Percentiles rank a stretch among this genome's conserved stretches.
Evolutionary conservation across 2,113 vertebrate species (phyloP).

Genomic region (Platichthys stellatus): DNA sequence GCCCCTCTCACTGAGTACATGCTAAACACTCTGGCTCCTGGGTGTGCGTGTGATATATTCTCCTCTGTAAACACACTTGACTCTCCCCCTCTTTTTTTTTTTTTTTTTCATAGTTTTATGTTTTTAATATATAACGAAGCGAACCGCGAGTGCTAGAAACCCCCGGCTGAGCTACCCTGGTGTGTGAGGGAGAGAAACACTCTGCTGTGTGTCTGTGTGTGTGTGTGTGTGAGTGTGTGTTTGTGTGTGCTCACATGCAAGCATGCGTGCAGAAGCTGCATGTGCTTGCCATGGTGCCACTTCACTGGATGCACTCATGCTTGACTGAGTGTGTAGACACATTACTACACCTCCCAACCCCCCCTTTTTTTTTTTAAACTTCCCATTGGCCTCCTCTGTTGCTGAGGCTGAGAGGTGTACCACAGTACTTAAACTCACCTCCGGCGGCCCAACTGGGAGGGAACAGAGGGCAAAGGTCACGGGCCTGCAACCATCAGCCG

Average conservation of each 20-base stretch:
- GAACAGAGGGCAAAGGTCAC: slow-evolving; percentile 58
- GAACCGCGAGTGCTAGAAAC: slow-evolving; percentile 54
- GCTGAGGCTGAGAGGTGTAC: slow-evolving; percentile 61
- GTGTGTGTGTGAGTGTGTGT: slow-evolving; percentile 22
- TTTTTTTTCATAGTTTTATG: slow-evolving; percentile 31
- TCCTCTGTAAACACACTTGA: slow-evolving; percentile 78
- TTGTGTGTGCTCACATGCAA: slow-evolving; percentile 44
- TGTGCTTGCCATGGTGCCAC: slow-evolving; percentile 74
- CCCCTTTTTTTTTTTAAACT: background rate
- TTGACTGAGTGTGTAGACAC: slow-evolving; percentile 72
- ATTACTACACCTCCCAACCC: slow-evolving; percentile 23
- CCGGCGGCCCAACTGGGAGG: slow-evolving; percentile 14
- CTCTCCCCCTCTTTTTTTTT: slow-evolving; percentile 48
- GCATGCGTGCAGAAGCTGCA: slow-evolving; percentile 65
- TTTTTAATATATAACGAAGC: slow-evolving; percentile 65
- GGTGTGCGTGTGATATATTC: slow-evolving; percentile 67
- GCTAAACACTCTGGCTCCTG: slow-evolving; percentile 72
- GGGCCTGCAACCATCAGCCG: slow-evolving; percentile 53
- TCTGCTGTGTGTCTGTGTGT: slow-evolving; percentile 17
- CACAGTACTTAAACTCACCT: slow-evolving; percentile 67
- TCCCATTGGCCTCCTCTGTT: slow-evolving; percentile 53
- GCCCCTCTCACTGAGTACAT: slow-evolving; percentile 69
- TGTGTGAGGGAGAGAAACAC: slow-evolving; percentile 58
- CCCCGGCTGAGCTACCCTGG: slow-evolving; percentile 59
- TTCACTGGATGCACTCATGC: slow-evolving; percentile 74